A percentile compares a stretch with the other conserved stretches of the same genome.
These are phyloP conservation scores for Aporophyla nigra DNA, from an alignment of 2,888 invertebrate genomes.

Conservation along the genomic window DNA sequence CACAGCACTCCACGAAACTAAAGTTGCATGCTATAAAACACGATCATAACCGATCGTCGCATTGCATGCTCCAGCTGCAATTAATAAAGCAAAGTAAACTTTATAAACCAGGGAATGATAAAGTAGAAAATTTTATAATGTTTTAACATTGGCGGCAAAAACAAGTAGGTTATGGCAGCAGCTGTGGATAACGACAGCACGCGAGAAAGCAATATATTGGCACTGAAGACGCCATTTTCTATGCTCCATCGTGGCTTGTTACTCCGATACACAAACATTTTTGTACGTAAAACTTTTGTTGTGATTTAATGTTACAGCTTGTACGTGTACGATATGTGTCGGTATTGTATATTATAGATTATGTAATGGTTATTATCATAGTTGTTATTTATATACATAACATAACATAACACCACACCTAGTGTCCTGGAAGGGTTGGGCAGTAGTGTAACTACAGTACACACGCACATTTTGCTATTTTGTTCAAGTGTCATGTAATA, in stretches of 20 bases:
- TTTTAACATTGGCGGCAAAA: slow-evolving; percentile 83
- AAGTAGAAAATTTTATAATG: slow-evolving; percentile 82
- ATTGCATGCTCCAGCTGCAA: slow-evolving; percentile 72
- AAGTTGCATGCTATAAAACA: slow-evolving; percentile 62
- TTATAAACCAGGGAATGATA: slow-evolving; percentile 79
- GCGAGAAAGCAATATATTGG: slow-evolving; percentile 89
- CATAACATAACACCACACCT: too few relatives aligned
- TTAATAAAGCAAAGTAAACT: slow-evolving; percentile 69
- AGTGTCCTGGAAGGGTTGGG: too few relatives aligned
- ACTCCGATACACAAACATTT: slow-evolving; percentile 65
- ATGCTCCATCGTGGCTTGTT: slow-evolving; percentile 73
- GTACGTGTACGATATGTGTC: slow-evolving; percentile 52
- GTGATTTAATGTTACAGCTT: slow-evolving; percentile 66
- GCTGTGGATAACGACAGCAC: slow-evolving; percentile 89
- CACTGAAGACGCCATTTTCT: slow-evolving; percentile 85
- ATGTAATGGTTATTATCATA: slow-evolving; percentile 14
- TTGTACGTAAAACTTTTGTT: slow-evolving; percentile 66
- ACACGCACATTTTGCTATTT: too few relatives aligned
- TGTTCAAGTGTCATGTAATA: too few relatives aligned
- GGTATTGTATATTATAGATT: slow-evolving; percentile 41
- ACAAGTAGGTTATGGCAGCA: slow-evolving; percentile 84
- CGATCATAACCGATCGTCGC: slow-evolving; percentile 66
- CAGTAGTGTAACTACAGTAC: too few relatives aligned
- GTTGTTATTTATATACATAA: background rate
- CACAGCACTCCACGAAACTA: slow-evolving; percentile 43